These are phyloP conservation scores for Dendrocincla tyrannina DNA, from an alignment of 2,797 vertebrate genomes.

Conservation along the genomic window DNA sequence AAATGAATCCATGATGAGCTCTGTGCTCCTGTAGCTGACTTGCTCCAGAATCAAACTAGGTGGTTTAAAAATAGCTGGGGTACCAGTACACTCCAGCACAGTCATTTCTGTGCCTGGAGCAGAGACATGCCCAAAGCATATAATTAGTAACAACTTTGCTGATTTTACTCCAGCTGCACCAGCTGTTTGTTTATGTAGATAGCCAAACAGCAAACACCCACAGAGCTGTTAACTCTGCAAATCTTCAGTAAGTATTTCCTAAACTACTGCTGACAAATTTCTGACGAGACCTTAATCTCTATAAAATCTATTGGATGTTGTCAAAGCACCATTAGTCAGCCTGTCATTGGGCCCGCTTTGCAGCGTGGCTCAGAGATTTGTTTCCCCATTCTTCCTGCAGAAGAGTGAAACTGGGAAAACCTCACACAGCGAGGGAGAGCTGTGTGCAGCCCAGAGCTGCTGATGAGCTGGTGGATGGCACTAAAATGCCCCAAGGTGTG, in stretches of 20 bases:
- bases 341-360: background rate
- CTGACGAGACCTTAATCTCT: slow-evolving; percentile 35
- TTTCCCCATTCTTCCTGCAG: background rate
- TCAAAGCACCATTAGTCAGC: slow-evolving; percentile 52
- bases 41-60: background rate
- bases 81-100: background rate
- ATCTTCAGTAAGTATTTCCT: slow-evolving; percentile 44
- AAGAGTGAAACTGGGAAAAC: background rate
- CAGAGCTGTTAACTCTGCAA: slow-evolving; percentile 44
- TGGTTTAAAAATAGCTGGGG: slow-evolving; percentile 6
- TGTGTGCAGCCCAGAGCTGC: accelerated
- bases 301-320: slow-evolving; percentile 9
- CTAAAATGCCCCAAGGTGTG: background rate
- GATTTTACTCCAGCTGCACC: slow-evolving; percentile 40
- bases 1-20: background rate
- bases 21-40: background rate
- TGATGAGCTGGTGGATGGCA: background rate
- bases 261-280: slow-evolving; percentile 52
- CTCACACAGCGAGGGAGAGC: background rate
- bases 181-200: slow-evolving; percentile 46
- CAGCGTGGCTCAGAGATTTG: background rate
- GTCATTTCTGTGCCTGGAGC: slow-evolving; percentile 3
- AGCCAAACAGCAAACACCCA: slow-evolving; percentile 34
- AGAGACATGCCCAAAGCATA: background rate
- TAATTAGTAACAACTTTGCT: slow-evolving; percentile 5